Conservation (phyloP, 1,140 invertebrate species). For the Drosophila paulistorum region DNA sequence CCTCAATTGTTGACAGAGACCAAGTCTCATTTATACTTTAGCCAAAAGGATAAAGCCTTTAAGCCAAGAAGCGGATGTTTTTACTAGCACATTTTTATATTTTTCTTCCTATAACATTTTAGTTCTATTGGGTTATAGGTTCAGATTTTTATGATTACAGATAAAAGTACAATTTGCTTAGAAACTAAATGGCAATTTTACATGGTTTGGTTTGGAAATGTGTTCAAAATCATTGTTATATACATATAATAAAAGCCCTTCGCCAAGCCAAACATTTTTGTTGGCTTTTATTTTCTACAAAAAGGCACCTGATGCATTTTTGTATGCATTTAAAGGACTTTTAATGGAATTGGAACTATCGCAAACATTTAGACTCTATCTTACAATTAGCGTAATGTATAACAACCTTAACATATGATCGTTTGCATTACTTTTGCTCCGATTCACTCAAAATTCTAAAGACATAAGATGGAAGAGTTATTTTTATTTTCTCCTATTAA, state of each 20-base stretch:
- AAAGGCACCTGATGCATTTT: no score
- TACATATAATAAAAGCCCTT: neutral
- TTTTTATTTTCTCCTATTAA: no score
- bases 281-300: neutral
- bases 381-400: no score
- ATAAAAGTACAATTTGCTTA: slow-evolving; percentile 18
- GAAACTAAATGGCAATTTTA: slow-evolving; percentile 14
- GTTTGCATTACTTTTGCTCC: no score
- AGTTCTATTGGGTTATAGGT: slow-evolving; percentile 15
- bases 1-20: slow-evolving; percentile 54
- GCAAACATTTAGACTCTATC: no score
- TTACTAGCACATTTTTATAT: neutral
- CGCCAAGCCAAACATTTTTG: neutral
- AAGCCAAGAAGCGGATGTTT: neutral
- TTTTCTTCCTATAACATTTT: slow-evolving; percentile 19
- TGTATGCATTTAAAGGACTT: no score
- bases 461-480: no score
- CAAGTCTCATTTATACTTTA: slow-evolving; percentile 16
- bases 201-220: neutral
- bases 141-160: slow-evolving; percentile 21
- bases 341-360: no score
- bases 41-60: slow-evolving; percentile 10
- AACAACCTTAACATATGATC: no score
- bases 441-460: no score
- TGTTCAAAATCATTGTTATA: neutral